Evolutionary conservation across 2,113 vertebrate genomes (phyloP).

Genomic region (Cyphomyrus plagiostoma): DNA sequence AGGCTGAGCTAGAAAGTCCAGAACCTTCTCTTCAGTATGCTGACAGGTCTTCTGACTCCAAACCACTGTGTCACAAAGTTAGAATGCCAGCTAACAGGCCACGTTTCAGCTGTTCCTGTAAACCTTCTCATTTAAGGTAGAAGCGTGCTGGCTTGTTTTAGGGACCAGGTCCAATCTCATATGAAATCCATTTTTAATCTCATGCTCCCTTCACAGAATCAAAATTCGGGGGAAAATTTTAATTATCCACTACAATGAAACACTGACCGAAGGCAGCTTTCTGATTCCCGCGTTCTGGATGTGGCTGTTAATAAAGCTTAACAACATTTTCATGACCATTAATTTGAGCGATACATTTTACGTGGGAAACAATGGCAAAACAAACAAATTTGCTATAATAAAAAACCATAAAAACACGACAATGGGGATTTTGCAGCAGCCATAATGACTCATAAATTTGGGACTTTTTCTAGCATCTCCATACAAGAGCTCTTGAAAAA

Average conservation of each 20-base stretch:
- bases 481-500: not conserved
- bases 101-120: not conserved
- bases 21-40: not conserved
- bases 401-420: not conserved
- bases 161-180: not conserved
- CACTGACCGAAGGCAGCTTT: not conserved
- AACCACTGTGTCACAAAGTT: not conserved
- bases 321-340: not conserved
- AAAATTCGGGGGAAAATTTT: not conserved
- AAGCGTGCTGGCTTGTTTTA: not conserved
- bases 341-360: not conserved
- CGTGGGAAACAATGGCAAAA: not conserved
- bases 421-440: not conserved
- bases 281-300: not conserved
- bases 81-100: not conserved
- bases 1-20: not conserved
- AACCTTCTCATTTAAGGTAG: not conserved
- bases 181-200: not conserved
- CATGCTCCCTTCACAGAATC: not conserved
- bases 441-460: not conserved
- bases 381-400: not conserved
- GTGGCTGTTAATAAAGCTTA: not conserved
- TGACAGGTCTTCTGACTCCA: not conserved
- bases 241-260: not conserved
- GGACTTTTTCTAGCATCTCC: not conserved